Percentiles rank a stretch among this genome's conserved stretches.
Evolutionary conservation across 1,140 invertebrate genomes (phyloP).

Genomic region (Paraescarpia echinospica): DNA sequence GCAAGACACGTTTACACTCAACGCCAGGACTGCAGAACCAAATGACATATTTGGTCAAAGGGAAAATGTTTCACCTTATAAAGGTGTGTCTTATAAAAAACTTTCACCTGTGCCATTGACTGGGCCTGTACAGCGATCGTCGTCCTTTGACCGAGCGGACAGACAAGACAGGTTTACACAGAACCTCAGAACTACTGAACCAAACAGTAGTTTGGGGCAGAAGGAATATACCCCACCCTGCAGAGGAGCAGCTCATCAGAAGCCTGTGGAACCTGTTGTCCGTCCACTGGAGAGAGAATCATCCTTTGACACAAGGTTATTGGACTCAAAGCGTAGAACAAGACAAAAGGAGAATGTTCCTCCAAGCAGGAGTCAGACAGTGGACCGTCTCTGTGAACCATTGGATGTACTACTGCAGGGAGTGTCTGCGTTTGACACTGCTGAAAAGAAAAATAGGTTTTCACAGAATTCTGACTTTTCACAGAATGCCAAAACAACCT

Average conservation of each 20-base stretch:
- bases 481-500: too few species aligned
- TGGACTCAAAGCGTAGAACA: background rate
- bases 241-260: too few species aligned
- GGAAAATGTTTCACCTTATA: background rate
- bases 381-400: background rate
- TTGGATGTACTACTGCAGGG: background rate
- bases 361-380: background rate
- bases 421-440: background rate
- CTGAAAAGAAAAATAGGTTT: background rate
- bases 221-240: too few species aligned
- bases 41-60: background rate
- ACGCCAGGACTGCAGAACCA: background rate
- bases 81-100: background rate
- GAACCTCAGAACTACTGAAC: too few species aligned
- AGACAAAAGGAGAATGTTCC: background rate
- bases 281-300: background rate
- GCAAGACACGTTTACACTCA: background rate
- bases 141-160: too few species aligned
- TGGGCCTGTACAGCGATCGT: too few species aligned
- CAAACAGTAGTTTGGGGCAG: too few species aligned
- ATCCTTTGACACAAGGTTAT: background rate
- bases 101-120: background rate
- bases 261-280: background rate
- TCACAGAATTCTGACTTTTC: too few species aligned
- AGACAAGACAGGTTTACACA: too few species aligned